phyloP scores from a whole-genome alignment of 1,140 invertebrate species.

The Tetramorium alpestre region DNA sequence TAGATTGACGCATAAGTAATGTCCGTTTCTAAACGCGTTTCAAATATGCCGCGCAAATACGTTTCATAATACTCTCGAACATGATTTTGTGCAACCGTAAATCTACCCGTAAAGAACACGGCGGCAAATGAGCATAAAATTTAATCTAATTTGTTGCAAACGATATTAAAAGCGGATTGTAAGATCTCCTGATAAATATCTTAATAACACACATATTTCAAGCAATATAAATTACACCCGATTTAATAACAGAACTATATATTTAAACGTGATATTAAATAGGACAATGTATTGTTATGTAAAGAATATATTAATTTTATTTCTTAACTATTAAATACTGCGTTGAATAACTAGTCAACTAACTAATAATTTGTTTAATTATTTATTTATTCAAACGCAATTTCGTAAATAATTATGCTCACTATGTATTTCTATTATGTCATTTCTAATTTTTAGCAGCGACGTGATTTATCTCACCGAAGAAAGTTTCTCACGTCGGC shows the following conservation, averaged over 20 bases:
- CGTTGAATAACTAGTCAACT: neutral
- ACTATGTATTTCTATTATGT: neutral
- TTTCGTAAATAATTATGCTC: neutral
- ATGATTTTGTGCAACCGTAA: slow-evolving; percentile 4
- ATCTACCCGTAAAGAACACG: neutral
- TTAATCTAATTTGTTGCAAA: neutral
- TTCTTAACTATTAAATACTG: slow-evolving; percentile 6
- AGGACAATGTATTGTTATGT: neutral
- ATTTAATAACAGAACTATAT: neutral
- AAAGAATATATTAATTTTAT: neutral
- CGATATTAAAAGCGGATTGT: neutral
- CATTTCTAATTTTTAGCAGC: neutral
- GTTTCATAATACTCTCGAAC: neutral
- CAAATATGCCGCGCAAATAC: slow-evolving; percentile 26
- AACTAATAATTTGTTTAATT: slow-evolving; percentile 6
- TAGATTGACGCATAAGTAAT: slow-evolving; percentile 43
- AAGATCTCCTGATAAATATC: neutral
- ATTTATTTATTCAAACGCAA: neutral
- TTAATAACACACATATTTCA: neutral
- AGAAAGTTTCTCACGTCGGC: too few relatives aligned
- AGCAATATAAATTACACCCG: neutral
- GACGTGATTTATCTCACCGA: neutral
- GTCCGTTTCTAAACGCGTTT: slow-evolving; percentile 32
- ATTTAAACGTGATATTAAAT: neutral
- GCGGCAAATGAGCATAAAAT: slow-evolving; percentile 4